Evolutionary conservation across 2,113 vertebrate genomes (phyloP).

Genomic region (Pollimyrus isidori): DNA sequence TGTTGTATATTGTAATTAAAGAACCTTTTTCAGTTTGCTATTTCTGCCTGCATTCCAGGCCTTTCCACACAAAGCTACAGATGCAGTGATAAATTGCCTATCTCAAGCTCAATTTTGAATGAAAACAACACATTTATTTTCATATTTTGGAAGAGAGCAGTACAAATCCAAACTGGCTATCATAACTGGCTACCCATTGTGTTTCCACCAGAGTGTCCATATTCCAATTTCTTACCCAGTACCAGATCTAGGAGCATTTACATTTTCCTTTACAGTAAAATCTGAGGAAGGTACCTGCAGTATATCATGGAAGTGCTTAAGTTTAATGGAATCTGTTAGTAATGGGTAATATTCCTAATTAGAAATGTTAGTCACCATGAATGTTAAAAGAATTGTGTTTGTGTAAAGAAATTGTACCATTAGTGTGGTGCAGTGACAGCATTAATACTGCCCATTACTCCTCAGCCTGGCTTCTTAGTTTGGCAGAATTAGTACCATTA

Average conservation of each 20-base stretch:
- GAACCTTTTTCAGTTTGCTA: constrained; percentile 7
- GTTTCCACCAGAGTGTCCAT: neutral
- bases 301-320: neutral
- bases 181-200: neutral
- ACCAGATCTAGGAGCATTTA: neutral
- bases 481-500: too few species aligned
- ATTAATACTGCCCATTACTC: neutral
- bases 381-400: neutral
- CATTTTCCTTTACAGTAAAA: neutral
- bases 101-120: neutral
- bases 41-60: neutral
- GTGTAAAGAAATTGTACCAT: neutral
- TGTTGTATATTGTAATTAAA: constrained; percentile 18
- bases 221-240: neutral
- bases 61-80: neutral
- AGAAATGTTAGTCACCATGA: neutral
- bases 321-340: neutral
- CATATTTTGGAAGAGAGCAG: neutral
- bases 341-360: neutral
- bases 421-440: neutral
- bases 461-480: neutral
- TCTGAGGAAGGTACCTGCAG: neutral
- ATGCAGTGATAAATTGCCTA: neutral
- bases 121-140: neutral
- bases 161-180: neutral